Evolutionary conservation across 2,113 vertebrate species (phyloP), one percentile per base, ranked within the genome.

Genomic region (Ceuthmochares aereus): DNA sequence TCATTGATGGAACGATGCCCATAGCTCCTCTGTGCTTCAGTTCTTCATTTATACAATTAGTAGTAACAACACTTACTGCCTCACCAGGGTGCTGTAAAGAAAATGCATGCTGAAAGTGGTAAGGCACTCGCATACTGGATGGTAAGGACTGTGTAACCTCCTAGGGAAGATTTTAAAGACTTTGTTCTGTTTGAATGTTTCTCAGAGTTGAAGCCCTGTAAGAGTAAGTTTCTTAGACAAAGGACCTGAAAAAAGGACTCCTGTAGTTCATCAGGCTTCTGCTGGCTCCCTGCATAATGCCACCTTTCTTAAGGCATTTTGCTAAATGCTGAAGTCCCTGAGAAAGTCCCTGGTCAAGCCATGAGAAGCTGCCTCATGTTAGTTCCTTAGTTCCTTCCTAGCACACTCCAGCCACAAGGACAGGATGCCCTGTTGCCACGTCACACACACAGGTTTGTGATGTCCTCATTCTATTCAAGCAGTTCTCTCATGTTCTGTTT

Each of bases 1-100:
- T 86, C 63, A 66, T n/a, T 54, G 72, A 40, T 52, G 70, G 36
- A 32, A 11, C 10, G 45, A 77, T 70, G 52, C 64, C 45, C 34
- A 19, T 7, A 86, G 63, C n/a, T 86, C 55, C 59, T 88, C 79
- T 67, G 72, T 59, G 55, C 58, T 82, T 68, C 84, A 19, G 47
- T 32, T 94, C 27, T 95, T 88, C 79, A 68, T 77, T 87, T 70
- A 29, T 37, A 59, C 20, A 37, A 63, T 84, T 74, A 92, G 92
- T 67, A 55, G 32, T 34, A 64, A 55, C 30, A 72, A 77, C 12
- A 11, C 73, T 87, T 85, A 36, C 30, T 32, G 55, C 59, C 49
- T 89, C 84, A 75, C n/a, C 43, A 64, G 78, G 49, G 52, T 64
- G 42, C 22, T 87, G 52, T 47, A 81, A 77, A 84, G 69, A 85